Conservation (phyloP, 1,140 invertebrate genomes). For the Pogonognathellus flavescens region DNA sequence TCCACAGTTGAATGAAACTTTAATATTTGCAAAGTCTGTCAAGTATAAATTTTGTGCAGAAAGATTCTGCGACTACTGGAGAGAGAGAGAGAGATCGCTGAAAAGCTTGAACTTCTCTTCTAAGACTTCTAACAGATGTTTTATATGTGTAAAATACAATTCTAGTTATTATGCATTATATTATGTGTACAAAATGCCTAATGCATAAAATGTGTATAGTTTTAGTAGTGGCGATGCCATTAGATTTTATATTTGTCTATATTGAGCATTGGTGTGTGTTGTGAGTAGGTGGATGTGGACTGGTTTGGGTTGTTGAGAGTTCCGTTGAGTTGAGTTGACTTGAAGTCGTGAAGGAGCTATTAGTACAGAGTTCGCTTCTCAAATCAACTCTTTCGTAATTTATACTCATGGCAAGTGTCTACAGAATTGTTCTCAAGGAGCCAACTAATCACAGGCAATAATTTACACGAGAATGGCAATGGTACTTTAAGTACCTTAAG, state of each 20-base stretch:
- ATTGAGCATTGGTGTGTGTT: neutral
- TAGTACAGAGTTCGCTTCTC: constrained; percentile 5
- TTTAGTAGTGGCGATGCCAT: too few species aligned
- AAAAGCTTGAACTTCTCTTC: neutral
- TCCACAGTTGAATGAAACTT: constrained; percentile 23
- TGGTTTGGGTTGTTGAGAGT: constrained; percentile 7
- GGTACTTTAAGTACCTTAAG: constrained; percentile 58
- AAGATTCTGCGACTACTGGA: neutral
- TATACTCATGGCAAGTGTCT: constrained; percentile 44
- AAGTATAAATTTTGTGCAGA: constrained; percentile 13
- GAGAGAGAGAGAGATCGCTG: too few species aligned
- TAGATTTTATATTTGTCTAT: neutral
- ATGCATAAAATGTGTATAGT: neutral
- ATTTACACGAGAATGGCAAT: constrained; percentile 57
- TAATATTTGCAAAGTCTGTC: constrained; percentile 32
- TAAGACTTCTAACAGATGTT: too few species aligned
- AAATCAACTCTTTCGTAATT: constrained; percentile 21
- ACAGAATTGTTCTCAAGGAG: constrained; percentile 46
- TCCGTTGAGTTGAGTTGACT: neutral
- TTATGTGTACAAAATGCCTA: neutral
- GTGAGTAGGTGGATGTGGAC: neutral
- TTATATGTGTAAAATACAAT: neutral
- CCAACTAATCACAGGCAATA: constrained; percentile 57
- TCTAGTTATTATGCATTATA: neutral
- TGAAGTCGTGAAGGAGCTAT: constrained; percentile 34